phyloP scores from a whole-genome alignment of 2,888 invertebrate species.

The Macaria notata region DNA sequence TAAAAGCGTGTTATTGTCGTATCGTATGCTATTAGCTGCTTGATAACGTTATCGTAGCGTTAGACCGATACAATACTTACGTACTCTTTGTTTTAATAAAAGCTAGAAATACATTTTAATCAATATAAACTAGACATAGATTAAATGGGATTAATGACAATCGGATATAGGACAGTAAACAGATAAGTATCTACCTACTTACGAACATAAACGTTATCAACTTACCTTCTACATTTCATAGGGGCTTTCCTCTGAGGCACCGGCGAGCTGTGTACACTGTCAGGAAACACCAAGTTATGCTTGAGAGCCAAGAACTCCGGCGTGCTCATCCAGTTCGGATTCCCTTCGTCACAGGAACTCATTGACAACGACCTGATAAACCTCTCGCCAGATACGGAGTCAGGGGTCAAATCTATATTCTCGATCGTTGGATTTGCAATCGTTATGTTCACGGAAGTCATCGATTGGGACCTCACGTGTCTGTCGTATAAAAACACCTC shows the following conservation, averaged over 20 bases:
- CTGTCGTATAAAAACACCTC: conserved; percentile 67
- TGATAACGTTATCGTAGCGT: conserved; percentile 15
- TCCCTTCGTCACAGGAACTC: conserved; percentile 87
- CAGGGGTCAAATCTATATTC: conserved; percentile 86
- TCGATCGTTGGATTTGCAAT: conserved; percentile 89
- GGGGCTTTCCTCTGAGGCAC: conserved; percentile 85
- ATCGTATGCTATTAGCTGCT: neutral
- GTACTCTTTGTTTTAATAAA: no score
- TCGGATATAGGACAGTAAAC: no score
- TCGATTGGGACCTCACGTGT: conserved; percentile 80
- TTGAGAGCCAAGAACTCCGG: conserved; percentile 91
- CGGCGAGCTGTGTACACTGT: conserved; percentile 90
- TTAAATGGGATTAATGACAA: no score
- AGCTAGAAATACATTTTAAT: no score
- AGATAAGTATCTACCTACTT: no score
- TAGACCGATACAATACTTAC: no score
- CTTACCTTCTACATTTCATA: conserved; percentile 83
- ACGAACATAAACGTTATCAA: conserved; percentile 11
- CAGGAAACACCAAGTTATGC: conserved; percentile 91
- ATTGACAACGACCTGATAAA: conserved; percentile 84
- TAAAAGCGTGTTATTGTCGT: neutral
- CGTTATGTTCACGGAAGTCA: conserved; percentile 85
- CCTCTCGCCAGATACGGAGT: conserved; percentile 81
- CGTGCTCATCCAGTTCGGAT: conserved; percentile 90
- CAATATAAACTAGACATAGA: no score